Conservation (phyloP, 1,140 invertebrate genomes). For the Lucilia cuprina region DNA sequence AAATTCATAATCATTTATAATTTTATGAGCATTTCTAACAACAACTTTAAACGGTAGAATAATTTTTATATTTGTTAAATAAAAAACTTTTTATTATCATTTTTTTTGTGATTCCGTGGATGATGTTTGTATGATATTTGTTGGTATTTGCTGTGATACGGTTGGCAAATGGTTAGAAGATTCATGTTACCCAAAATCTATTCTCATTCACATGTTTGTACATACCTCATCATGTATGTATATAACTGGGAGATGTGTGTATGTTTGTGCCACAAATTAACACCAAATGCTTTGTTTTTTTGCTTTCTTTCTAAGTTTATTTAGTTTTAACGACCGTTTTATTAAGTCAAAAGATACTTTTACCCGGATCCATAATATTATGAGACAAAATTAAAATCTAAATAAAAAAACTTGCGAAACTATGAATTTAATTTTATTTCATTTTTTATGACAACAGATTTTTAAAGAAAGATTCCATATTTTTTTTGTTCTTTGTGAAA, state of each 20-base stretch:
- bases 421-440: neutral
- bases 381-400: neutral
- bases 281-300: neutral
- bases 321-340: neutral
- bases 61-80: neutral
- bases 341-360: neutral
- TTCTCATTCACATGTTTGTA: too few species aligned
- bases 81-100: neutral
- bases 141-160: neutral
- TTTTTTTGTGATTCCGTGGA: neutral
- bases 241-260: neutral
- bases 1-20: slow-evolving; percentile 4
- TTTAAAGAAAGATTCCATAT: neutral
- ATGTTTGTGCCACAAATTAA: neutral
- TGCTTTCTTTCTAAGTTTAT: neutral
- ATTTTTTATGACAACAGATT: neutral
- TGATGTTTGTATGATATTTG: neutral
- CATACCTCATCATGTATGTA: too few species aligned
- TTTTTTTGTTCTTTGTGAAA: neutral
- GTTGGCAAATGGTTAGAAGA: too few species aligned
- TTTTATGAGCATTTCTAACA: neutral
- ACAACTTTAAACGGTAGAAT: neutral
- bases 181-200: too few species aligned
- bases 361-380: neutral
- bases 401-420: neutral